Base-by-base conservation (phyloP, 2,113 vertebrate species). In the Chinchilla lanigera region DNA sequence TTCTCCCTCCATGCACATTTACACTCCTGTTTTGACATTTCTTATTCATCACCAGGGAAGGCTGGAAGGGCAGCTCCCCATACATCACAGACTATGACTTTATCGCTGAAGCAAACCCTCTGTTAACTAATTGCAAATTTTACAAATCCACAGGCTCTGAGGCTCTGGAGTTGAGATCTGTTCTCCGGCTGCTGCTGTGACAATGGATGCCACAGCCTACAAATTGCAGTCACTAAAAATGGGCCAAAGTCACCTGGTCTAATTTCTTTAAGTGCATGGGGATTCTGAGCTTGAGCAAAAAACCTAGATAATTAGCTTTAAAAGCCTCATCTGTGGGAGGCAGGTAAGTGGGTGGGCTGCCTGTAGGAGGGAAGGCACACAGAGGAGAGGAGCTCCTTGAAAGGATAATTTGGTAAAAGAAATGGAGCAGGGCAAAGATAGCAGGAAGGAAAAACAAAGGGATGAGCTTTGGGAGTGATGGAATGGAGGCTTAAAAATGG, bases 291-390 rank as follows among this genome's bases (percentile, higher is more conserved):
- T 44, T 81, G 38, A n/a, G 90, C 58, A 38, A 65, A 86, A 90
- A 56, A 20, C 16, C 22, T 65, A 85, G 41, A 7, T 97, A 92
- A 98, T 97, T 96, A 97, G 20, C 85, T 97, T 56, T 97, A 95
- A 97, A 98, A 89, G 82, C 92, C 33, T 88, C 97, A 93, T 96
- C 88, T 90, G 82, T 60, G 7, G 95, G 96, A 97, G 77, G 94
- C 41, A 47, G 13, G 95, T 50, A 44, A 20, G 93, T 96, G 97
- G 93, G 98, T 97, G 93, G 98, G 92, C 90, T 82, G 97, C 90
- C 69, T 11, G 95, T 96, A 94, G 98, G 96, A 81, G 97, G 96
- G 96, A 97, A 87, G 96, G 97, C 2, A 10, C 82, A 33, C 11
- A 20, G 94, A 90, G 58, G 30, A 82, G 75, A 92, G 90, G 86